phyloP scores from a whole-genome alignment of 2,888 invertebrate species.

The Xestia c-nigrum region DNA sequence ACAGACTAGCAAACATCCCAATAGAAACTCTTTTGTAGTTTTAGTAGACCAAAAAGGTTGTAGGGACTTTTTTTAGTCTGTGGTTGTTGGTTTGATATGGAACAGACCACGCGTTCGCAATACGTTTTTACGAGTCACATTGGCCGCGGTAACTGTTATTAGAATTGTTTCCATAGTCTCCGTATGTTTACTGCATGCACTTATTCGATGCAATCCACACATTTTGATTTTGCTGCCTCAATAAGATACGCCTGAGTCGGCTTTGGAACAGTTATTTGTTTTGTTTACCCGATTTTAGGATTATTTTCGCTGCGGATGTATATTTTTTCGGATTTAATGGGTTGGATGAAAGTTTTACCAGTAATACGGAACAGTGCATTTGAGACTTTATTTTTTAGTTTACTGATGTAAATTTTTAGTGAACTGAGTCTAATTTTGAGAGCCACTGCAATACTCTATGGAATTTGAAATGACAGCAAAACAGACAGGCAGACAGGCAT shows the following conservation, averaged over 20 bases:
- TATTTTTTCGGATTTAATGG: constrained; percentile 24
- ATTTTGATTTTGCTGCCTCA: constrained; percentile 53
- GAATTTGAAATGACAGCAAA: background rate
- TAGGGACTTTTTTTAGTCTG: constrained; percentile 33
- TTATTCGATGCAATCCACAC: constrained; percentile 68
- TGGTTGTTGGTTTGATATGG: constrained; percentile 47
- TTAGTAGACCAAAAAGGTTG: constrained; percentile 23
- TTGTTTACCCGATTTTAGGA: constrained; percentile 34
- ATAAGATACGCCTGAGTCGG: constrained; percentile 52
- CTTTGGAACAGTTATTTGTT: constrained; percentile 39
- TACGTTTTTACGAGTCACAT: constrained; percentile 84
- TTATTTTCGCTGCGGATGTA: constrained; percentile 19
- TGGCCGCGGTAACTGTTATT: constrained; percentile 82
- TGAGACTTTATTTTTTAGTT: background rate
- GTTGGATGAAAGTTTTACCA: background rate
- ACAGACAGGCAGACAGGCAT: constrained; percentile 1
- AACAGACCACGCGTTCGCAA: constrained; percentile 77
- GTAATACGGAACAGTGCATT: background rate
- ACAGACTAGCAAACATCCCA: constrained; percentile 24
- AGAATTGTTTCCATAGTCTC: constrained; percentile 78
- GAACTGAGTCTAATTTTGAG: background rate
- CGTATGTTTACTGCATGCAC: constrained; percentile 74
- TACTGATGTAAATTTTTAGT: background rate
- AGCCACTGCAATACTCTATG: background rate
- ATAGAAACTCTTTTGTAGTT: accelerated